phyloP scores from a whole-genome alignment of 2,797 vertebrate species.

The Hephaestus fuliginosus region DNA sequence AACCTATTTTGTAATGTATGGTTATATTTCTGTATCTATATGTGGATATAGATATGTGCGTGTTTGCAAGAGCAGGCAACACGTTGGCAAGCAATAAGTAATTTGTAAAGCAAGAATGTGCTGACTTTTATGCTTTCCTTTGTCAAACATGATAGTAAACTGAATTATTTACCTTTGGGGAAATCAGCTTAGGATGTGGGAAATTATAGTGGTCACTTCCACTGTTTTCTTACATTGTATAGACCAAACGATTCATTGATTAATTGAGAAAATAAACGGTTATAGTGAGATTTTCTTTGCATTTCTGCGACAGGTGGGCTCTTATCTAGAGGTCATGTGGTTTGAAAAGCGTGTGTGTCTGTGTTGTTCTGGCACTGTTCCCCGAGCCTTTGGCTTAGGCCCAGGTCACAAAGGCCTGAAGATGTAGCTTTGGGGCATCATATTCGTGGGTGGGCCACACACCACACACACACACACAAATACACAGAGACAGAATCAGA shows the following conservation, averaged over 20 bases:
- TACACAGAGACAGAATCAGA: constrained; percentile 13
- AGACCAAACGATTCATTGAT: neutral
- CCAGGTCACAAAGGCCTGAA: constrained; percentile 66
- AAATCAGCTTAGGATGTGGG: too few species aligned
- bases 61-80: neutral
- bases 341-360: constrained; percentile 38
- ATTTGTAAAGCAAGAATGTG: neutral
- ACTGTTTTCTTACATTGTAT: neutral
- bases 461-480: constrained; percentile 20
- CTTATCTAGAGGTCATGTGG: constrained; percentile 12
- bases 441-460: constrained; percentile 78
- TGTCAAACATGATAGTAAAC: neutral
- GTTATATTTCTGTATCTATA: constrained; percentile 16
- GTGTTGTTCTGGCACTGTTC: constrained; percentile 42
- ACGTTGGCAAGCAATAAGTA: neutral
- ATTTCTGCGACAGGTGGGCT: constrained; percentile 40
- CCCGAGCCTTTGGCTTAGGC: constrained; percentile 56
- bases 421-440: constrained; percentile 55
- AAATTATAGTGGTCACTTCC: neutral
- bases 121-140: neutral
- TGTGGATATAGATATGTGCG: constrained; percentile 6
- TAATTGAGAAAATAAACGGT: neutral
- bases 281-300: constrained; percentile 2
- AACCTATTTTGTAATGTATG: constrained; percentile 11
- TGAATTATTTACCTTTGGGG: neutral